phyloP scores from a whole-genome alignment of 2,113 vertebrate species.

The Vombatus ursinus region DNA sequence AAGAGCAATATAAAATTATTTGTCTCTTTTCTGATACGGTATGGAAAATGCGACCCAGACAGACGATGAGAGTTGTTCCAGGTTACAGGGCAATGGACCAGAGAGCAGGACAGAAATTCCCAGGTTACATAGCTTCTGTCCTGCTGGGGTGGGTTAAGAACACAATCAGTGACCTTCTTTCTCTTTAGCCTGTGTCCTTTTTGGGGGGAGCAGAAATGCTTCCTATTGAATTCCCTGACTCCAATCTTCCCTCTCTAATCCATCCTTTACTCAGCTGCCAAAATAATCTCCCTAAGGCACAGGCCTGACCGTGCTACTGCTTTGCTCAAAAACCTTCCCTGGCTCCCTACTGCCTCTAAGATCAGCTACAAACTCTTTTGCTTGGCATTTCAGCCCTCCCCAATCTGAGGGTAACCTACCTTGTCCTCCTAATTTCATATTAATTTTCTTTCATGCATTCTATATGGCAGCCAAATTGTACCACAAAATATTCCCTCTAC shows the following conservation, averaged over 20 bases:
- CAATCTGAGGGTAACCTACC: neutral
- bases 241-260: neutral
- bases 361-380: neutral
- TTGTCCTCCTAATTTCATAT: neutral
- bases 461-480: neutral
- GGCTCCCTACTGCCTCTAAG: neutral
- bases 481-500: too few relatives aligned
- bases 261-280: neutral
- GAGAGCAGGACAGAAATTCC: neutral
- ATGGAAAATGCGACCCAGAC: neutral
- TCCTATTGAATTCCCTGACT: neutral
- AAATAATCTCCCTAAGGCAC: neutral
- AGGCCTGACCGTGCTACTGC: neutral
- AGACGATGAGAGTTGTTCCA: neutral
- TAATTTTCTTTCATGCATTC: neutral
- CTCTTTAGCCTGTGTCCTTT: too few relatives aligned
- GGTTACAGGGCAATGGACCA: neutral
- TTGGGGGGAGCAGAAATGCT: neutral
- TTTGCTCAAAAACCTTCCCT: too few relatives aligned
- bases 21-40: neutral
- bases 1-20: neutral
- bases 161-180: neutral
- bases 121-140: neutral
- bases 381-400: neutral
- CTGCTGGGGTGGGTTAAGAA: neutral